Evolutionary conservation across 2,888 invertebrate genomes (phyloP), one percentile per base, ranked within the genome.

Genomic region (Caenorhabditis sp.): DNA sequence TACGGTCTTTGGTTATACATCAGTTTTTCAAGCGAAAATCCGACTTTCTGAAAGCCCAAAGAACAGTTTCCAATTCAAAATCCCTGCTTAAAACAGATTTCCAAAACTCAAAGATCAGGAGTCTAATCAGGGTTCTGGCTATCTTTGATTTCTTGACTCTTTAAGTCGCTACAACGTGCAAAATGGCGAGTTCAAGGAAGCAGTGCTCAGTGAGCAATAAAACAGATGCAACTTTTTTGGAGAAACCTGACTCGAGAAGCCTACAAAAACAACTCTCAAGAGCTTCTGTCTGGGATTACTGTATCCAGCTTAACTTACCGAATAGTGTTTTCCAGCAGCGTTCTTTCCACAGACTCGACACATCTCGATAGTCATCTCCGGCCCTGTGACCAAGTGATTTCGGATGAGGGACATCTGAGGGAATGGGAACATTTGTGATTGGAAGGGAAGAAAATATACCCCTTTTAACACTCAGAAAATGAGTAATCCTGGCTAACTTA

Each of bases 241-340:
- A 5, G 28, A n/a, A 14, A 56, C 16, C 22, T 19, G 47, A 47
- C 47, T 47, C 1, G 47, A 19, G n/a, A 47, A 47, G 19, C 54
- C 26, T 7, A 7, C 12, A 54, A 54, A 54, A 54, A 54, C 26
- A 22, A 12, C 12, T 24, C 8, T 44, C 12, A n/a, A n/a, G n/a
- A n/a, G n/a, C n/a, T n/a, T n/a, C n/a, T n/a, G n/a, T 47, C 19
- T 19, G 14, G 47, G 47, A 47, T 47, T 47, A 47, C 54, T 26
- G 24, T 54, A 24, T 19, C 14, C n/a, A 19, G 49, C 3, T 22
- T 41, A 68, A 54, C 79, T 63, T 35, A 79, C 80, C 26, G 80
- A 73, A 38, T 80, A 80, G 24, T 80, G 80, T 47, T 66, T 80
- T 22, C 80, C 80, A 14, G 80, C 80, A 0, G 80, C 54, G n/a